Evolutionary conservation across 2,113 vertebrate species (phyloP).

Genomic region (Marmota flaviventris): DNA sequence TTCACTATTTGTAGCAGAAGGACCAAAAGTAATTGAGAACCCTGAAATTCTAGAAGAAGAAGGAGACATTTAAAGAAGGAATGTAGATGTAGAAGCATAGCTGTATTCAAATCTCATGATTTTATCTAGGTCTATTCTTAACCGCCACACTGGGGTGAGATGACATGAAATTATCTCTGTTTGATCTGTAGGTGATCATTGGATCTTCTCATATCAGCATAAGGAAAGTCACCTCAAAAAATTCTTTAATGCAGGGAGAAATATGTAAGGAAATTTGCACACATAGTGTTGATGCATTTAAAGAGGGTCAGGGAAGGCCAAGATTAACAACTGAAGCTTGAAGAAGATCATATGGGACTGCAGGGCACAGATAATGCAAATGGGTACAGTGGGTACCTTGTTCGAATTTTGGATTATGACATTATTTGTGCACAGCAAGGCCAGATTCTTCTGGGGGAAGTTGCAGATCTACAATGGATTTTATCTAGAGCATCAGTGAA

Average conservation of each 20-base stretch:
- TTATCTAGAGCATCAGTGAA: background rate
- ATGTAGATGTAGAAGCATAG: background rate
- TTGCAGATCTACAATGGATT: background rate
- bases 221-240: background rate
- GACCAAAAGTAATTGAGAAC: constrained; percentile 9
- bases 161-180: background rate
- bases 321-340: background rate
- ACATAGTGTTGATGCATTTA: background rate
- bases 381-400: background rate
- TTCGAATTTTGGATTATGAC: background rate
- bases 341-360: background rate
- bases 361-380: background rate
- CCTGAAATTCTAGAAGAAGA: background rate
- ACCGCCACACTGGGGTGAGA: background rate
- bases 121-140: constrained; percentile 9
- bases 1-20: background rate
- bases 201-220: background rate
- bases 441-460: background rate
- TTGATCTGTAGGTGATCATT: background rate
- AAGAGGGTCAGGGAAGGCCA: background rate
- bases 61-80: background rate
- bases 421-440: background rate
- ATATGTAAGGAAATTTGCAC: background rate
- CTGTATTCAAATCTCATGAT: constrained; percentile 5
- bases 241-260: background rate